Evolutionary conservation across 2,888 invertebrate species (phyloP).

Genomic region (Monopis laevigella): DNA sequence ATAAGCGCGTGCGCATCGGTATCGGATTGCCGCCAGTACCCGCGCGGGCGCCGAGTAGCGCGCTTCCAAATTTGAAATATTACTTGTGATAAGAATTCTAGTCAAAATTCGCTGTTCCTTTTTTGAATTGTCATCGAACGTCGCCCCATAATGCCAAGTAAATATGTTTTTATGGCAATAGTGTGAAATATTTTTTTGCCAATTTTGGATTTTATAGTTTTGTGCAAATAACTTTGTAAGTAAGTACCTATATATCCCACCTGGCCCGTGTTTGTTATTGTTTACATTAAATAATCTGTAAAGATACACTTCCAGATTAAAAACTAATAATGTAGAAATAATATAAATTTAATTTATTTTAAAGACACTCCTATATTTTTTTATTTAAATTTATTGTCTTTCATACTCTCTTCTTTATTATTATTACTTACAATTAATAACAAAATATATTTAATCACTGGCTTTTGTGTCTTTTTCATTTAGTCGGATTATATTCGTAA

Average conservation of each 20-base stretch:
- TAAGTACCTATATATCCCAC: constrained; percentile 28
- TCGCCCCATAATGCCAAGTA: constrained; percentile 15
- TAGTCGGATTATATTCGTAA: too few relatives aligned
- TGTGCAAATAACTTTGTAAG: neutral
- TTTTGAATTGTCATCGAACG: constrained; percentile 20
- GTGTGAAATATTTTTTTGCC: neutral
- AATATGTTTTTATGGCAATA: constrained; percentile 8
- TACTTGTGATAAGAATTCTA: constrained; percentile 48
- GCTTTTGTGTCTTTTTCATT: too few relatives aligned
- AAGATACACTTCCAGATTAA: too few relatives aligned
- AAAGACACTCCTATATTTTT: too few relatives aligned
- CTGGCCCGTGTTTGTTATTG: too few relatives aligned
- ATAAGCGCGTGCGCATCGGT: constrained; percentile 44
- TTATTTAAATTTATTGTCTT: too few relatives aligned
- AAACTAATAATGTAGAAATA: too few relatives aligned
- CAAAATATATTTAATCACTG: too few relatives aligned
- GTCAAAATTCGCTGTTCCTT: constrained; percentile 37
- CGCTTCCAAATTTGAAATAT: neutral
- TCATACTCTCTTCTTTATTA: too few relatives aligned
- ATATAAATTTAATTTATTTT: too few relatives aligned
- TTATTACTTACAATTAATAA: too few relatives aligned
- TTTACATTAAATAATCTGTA: too few relatives aligned
- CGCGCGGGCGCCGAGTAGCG: neutral
- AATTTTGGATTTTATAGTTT: neutral
- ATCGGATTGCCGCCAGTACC: constrained; percentile 55